Conservation (phyloP, 2,113 vertebrate genomes). For the Crotalus viridis region DNA sequence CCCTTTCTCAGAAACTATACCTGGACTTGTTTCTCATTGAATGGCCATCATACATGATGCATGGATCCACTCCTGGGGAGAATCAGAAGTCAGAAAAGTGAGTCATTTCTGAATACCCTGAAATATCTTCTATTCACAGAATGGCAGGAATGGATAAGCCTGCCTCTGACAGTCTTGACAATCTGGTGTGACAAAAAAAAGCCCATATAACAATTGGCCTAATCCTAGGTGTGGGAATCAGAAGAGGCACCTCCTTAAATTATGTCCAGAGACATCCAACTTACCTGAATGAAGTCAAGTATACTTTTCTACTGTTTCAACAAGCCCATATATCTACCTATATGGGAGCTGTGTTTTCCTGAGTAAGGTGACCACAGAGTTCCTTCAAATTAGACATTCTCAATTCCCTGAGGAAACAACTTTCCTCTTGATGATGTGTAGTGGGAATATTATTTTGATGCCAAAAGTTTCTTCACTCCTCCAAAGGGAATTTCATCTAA, state of each 20-base stretch:
- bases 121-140: no score
- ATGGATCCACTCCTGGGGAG: background rate
- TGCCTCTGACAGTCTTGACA: background rate
- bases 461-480: background rate
- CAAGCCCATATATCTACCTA: background rate
- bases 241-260: no score
- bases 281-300: conserved; percentile 6
- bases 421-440: background rate
- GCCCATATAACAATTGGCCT: background rate
- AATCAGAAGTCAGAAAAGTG: background rate
- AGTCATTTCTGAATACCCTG: background rate
- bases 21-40: background rate
- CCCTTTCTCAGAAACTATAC: background rate
- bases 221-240: background rate
- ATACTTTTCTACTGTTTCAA: background rate
- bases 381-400: background rate
- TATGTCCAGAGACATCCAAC: background rate
- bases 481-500: background rate
- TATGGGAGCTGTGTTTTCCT: background rate
- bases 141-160: background rate
- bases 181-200: background rate
- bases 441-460: background rate
- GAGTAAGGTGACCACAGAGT: background rate
- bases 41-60: background rate
- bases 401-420: background rate